phyloP scores from a whole-genome alignment of 2,113 vertebrate genomes.

The Harpagus bidentatus region DNA sequence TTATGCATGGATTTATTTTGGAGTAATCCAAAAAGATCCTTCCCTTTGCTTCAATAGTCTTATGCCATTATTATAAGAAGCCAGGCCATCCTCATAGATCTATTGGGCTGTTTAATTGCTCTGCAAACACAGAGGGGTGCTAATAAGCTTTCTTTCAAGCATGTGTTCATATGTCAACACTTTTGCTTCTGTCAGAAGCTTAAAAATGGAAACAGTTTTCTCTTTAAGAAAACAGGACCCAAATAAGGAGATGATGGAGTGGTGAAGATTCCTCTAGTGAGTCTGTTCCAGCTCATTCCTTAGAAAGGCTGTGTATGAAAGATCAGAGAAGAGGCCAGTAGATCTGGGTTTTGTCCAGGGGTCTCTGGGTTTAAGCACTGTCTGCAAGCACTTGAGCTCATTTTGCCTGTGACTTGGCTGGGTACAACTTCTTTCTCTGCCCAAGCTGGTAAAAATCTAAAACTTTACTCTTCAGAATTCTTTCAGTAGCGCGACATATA shows the following conservation, averaged over 20 bases:
- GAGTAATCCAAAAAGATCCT: neutral
- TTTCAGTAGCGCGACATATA: neutral
- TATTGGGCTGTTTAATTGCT: neutral
- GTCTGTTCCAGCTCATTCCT: slow-evolving; percentile 72
- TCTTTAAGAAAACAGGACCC: slow-evolving; percentile 78
- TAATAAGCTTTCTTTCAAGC: slow-evolving; percentile 35
- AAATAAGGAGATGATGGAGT: slow-evolving; percentile 82
- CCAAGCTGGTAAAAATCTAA: neutral
- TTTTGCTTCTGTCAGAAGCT: slow-evolving; percentile 69
- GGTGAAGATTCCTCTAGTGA: slow-evolving; percentile 55
- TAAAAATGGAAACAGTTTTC: slow-evolving; percentile 83
- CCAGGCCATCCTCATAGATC: neutral
- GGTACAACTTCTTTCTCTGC: neutral
- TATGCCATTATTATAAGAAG: neutral
- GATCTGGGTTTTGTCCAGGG: slow-evolving; percentile 75
- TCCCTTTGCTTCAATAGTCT: neutral
- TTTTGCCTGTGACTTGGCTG: slow-evolving; percentile 3
- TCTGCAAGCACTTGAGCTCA: slow-evolving; percentile 43
- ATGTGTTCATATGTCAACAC: slow-evolving; percentile 44
- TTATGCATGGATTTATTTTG: neutral
- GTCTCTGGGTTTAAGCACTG: slow-evolving; percentile 72
- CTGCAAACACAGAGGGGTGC: slow-evolving; percentile 9
- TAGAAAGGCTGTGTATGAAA: slow-evolving; percentile 66
- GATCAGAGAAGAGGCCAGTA: slow-evolving; percentile 66
- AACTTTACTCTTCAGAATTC: neutral